Evolutionary conservation across 1,140 invertebrate species (phyloP).

Genomic region (Saccostrea glomerata): DNA sequence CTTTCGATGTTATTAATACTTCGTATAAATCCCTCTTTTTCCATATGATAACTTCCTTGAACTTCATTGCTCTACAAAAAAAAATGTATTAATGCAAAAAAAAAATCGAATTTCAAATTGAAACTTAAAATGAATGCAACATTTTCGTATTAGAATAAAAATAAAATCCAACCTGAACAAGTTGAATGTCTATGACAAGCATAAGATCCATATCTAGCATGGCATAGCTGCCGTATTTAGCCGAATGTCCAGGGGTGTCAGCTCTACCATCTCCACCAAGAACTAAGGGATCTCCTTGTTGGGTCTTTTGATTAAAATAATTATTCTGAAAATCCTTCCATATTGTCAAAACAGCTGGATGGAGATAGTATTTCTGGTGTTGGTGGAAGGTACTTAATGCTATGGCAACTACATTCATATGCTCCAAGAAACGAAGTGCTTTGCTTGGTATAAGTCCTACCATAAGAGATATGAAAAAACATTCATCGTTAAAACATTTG

Average conservation of each 20-base stretch:
- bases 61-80: slow-evolving; percentile 62
- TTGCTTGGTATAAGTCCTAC: slow-evolving; percentile 39
- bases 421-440: slow-evolving; percentile 39
- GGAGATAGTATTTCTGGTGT: slow-evolving; percentile 48
- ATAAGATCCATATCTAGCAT: slow-evolving; percentile 46
- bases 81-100: neutral
- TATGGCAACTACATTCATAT: slow-evolving; percentile 42
- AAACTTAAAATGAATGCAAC: too few species aligned
- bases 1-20: slow-evolving; percentile 36
- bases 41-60: slow-evolving; percentile 51
- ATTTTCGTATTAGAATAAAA: neutral
- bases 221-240: slow-evolving; percentile 59
- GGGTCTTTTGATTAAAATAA: slow-evolving; percentile 20
- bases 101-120: neutral
- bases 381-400: slow-evolving; percentile 45
- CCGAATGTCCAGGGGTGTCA: slow-evolving; percentile 57
- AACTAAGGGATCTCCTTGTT: slow-evolving; percentile 1
- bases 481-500: neutral
- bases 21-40: slow-evolving; percentile 50
- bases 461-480: neutral
- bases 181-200: slow-evolving; percentile 51
- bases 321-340: slow-evolving; percentile 43
- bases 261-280: slow-evolving; percentile 58
- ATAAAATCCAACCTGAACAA: slow-evolving; percentile 52
- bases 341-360: slow-evolving; percentile 38